Conservation (phyloP, 2,888 invertebrate species). For the Petrolisthes manimaculis region DNA sequence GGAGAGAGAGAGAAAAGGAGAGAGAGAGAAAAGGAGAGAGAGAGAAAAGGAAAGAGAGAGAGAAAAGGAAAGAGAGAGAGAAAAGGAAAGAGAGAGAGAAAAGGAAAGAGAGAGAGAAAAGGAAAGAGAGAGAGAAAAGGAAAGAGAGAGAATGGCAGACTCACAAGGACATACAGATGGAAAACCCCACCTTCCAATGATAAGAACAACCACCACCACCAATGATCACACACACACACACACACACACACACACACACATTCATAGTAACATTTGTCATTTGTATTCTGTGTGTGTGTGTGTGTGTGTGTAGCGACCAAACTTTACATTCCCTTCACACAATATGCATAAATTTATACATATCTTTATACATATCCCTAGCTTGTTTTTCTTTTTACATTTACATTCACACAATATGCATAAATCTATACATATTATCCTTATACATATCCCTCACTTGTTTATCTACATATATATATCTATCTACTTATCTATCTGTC, state of each 20-base stretch:
- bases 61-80: not conserved
- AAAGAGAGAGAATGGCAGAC: not conserved
- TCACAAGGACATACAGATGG: not conserved
- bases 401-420: too few species aligned
- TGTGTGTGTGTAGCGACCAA: too few species aligned
- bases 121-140: conserved; percentile 15
- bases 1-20: not conserved
- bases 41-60: not conserved
- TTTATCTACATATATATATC: too few species aligned
- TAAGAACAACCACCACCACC: conserved; percentile 13
- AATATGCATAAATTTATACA: not conserved
- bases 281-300: too few species aligned
- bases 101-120: conserved; percentile 8
- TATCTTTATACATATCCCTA: not conserved
- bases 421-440: too few species aligned
- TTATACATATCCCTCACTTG: too few species aligned
- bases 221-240: conserved; percentile 29
- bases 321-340: not conserved
- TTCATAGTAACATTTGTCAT: not conserved
- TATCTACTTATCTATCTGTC: too few species aligned
- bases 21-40: not conserved
- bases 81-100: not conserved
- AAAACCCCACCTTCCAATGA: conserved; percentile 21
- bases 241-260: conserved; percentile 15
- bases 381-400: not conserved